Conservation (phyloP, 2,113 vertebrate species). For the Cryptotis parvus region DNA sequence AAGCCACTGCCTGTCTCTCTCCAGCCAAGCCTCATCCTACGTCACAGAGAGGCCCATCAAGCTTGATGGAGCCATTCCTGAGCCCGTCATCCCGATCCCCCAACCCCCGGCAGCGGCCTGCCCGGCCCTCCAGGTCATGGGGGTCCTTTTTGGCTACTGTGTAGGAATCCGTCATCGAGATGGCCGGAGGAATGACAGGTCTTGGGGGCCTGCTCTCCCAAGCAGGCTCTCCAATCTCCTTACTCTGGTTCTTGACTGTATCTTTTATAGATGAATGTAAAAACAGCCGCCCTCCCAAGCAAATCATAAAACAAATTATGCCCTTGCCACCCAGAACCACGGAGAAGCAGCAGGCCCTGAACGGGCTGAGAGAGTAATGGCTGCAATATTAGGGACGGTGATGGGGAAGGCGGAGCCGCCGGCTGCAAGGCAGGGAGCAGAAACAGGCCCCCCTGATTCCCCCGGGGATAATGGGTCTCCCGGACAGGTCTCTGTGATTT, state of each 20-base stretch:
- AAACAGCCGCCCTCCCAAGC: constrained; percentile 65
- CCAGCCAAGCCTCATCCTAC: not conserved
- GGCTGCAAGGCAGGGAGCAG: constrained; percentile 31
- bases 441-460: constrained; percentile 50
- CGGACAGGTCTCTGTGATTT: constrained; percentile 76
- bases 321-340: constrained; percentile 74
- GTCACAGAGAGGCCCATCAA: not conserved
- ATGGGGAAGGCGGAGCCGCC: constrained; percentile 33
- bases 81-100: fast-evolving
- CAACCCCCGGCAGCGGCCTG: not conserved
- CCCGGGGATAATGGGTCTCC: constrained; percentile 77
- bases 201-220: constrained; percentile 41
- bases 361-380: constrained; percentile 68
- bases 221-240: constrained; percentile 37
- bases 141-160: not conserved
- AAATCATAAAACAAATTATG: constrained; percentile 75
- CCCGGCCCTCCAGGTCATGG: not conserved
- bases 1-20: not conserved
- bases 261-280: constrained; percentile 78
- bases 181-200: not conserved
- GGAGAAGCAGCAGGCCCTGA: constrained; percentile 57
- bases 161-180: too few species aligned
- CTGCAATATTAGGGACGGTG: constrained; percentile 69
- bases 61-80: not conserved
- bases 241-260: constrained; percentile 47